Percentiles rank a stretch among this genome's conserved stretches.
phyloP scores from a whole-genome alignment of 2,797 vertebrate species.

The Mionectes olivaceus region DNA sequence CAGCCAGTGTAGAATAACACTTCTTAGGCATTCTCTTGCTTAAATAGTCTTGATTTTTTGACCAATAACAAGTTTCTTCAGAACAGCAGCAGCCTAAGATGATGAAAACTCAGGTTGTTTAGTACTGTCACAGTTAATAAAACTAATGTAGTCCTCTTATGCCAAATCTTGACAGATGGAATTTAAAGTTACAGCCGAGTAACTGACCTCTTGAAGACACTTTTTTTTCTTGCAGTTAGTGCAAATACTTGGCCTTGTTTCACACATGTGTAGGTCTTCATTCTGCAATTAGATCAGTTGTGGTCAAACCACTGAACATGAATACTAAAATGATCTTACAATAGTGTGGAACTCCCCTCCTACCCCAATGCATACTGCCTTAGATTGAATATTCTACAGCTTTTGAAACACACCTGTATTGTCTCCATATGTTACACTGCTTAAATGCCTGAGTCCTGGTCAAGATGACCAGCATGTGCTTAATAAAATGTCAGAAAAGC shows the following conservation, averaged over 20 bases:
- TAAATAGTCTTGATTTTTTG: not conserved
- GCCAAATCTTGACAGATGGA: not conserved
- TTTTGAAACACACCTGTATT: not conserved
- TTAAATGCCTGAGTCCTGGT: not conserved
- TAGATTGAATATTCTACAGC: not conserved
- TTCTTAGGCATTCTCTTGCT: not conserved
- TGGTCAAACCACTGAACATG: not conserved
- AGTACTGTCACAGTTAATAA: not conserved
- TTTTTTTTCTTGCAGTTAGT: not conserved
- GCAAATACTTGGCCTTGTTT: not conserved
- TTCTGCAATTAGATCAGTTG: not conserved
- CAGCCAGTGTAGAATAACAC: not conserved
- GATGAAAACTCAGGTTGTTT: not conserved
- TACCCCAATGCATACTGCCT: not conserved
- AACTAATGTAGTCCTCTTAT: not conserved
- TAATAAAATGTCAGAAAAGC: not conserved
- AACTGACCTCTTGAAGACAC: not conserved
- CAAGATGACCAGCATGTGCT: not conserved
- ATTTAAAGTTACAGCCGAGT: not conserved
- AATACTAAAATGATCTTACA: not conserved
- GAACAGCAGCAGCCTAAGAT: not conserved
- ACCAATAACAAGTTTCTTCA: not conserved
- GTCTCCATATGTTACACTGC: not conserved
- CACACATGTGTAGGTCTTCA: not conserved
- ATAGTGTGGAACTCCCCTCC: rapidly evolving